Evolutionary conservation across 2,888 invertebrate species (phyloP), one percentile per base, ranked within the genome.

Genomic region (Agrochola lota): DNA sequence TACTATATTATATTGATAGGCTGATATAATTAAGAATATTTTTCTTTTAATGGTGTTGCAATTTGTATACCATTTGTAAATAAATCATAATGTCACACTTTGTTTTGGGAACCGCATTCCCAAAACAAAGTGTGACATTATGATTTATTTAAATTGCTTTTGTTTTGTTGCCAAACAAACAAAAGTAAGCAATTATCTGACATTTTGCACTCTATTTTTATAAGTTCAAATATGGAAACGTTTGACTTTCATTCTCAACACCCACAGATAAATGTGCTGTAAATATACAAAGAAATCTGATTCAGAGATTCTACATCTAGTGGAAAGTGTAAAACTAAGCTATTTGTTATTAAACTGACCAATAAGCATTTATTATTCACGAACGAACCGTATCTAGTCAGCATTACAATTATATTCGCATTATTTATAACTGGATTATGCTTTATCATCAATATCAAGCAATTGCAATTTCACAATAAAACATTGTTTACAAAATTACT

Each of bases 91-190:
- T n/a, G n/a, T n/a, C n/a, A n/a, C n/a, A n/a, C n/a, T n/a, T n/a
- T n/a, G n/a, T n/a, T n/a, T n/a, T n/a, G n/a, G n/a, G n/a, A n/a
- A n/a, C n/a, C n/a, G n/a, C n/a, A n/a, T 17, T 40, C 6, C 11
- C 15, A 43, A n/a, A 49, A 35, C n/a, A 46, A 79, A 23, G 26
- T 59, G 6, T n/a, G 4, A 71, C 35, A n/a, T 26, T 30, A 35
- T 46, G n/a, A 43, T 20, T 43, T 43, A 59, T 46, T 46, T 60
- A 40, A 60, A 74, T 66, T 11, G 30, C 26, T 55, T 78, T 72
- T 81, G 77, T 59, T 78, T 72, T 59, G 40, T 35, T 86, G 77
- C 80, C 77, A 85, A 55, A 71, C 60, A 26, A 59, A 68, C 20
- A 52, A 78, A 71, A 63, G 52, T 55, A 83, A 78, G 30, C 46